These are phyloP conservation scores for Bergia sp. DNA, from an alignment of 92 coral and sea anemone genomes.

Conservation along the genomic window DNA sequence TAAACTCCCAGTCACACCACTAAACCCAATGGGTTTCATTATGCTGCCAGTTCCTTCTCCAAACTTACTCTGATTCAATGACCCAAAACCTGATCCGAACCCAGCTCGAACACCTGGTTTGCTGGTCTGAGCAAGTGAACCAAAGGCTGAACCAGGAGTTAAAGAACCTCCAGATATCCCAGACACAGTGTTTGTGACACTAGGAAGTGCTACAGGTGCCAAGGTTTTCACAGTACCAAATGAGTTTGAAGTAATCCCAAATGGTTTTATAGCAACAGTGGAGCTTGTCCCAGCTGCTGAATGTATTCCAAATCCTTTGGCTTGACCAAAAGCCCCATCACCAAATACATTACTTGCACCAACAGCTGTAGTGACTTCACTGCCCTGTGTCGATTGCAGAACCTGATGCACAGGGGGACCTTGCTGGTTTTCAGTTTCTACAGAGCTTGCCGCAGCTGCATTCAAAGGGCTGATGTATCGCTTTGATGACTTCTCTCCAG, in stretches of 20 bases:
- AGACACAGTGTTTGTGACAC: background rate
- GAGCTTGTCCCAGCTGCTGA: background rate
- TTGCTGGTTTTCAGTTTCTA: background rate
- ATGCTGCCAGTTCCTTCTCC: background rate
- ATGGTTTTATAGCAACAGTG: background rate
- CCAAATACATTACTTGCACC: slow-evolving; percentile 14
- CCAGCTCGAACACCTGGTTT: slow-evolving; percentile 21
- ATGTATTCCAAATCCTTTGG: slow-evolving; percentile 22
- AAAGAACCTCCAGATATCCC: background rate
- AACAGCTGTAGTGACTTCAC: background rate
- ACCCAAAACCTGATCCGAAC: background rate
- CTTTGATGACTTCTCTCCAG: slow-evolving; percentile 4
- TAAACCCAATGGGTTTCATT: background rate
- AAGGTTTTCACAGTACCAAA: background rate
- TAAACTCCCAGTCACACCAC: background rate
- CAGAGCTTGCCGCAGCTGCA: background rate
- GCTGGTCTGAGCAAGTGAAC: slow-evolving; percentile 3
- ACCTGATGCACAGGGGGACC: background rate
- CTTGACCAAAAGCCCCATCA: background rate
- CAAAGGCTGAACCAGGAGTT: background rate
- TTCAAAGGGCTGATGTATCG: slow-evolving; percentile 36
- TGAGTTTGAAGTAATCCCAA: background rate
- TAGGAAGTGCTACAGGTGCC: background rate
- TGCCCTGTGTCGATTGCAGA: background rate
- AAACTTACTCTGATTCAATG: background rate